Percentiles rank a stretch among this genome's conserved stretches.
phyloP scores from a whole-genome alignment of 2,888 invertebrate species.

The Drosophila helvetica region DNA sequence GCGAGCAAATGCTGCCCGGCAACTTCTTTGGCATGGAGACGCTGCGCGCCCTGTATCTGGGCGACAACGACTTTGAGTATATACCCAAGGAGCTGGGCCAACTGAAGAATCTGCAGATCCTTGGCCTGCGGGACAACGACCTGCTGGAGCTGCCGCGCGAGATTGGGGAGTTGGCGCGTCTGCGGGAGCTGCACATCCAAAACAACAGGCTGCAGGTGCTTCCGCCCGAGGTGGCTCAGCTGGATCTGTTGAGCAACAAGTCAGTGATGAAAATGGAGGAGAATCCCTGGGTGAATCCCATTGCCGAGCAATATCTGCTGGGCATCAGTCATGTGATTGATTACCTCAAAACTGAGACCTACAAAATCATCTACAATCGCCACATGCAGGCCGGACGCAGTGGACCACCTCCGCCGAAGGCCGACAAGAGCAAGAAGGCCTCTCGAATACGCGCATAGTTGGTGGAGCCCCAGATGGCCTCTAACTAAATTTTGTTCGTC shows the following conservation, averaged over 20 bases:
- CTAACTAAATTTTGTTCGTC: constrained; percentile 25
- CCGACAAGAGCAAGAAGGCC: constrained; percentile 96
- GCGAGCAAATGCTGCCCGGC: constrained; percentile 95
- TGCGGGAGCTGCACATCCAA: constrained; percentile 97
- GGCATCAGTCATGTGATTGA: constrained; percentile 98
- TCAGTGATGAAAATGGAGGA: constrained; percentile 96
- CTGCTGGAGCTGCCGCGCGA: constrained; percentile 96
- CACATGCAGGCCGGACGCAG: constrained; percentile 88
- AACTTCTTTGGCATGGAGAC: constrained; percentile 99
- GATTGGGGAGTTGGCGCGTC: constrained; percentile 91
- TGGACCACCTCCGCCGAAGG: constrained; percentile 90
- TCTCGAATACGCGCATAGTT: constrained; percentile 86
- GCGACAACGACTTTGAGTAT: constrained; percentile 98
- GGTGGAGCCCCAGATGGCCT: not conserved
- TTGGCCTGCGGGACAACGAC: constrained; percentile 98
- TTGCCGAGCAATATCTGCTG: constrained; percentile 96
- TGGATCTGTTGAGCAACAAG: constrained; percentile 96
- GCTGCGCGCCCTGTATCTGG: constrained; percentile 96
- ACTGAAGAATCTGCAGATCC: constrained; percentile 96
- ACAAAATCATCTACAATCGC: constrained; percentile 94
- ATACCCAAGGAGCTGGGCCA: constrained; percentile 95
- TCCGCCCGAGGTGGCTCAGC: constrained; percentile 96
- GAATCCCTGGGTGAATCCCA: constrained; percentile 98
- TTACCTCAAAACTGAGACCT: constrained; percentile 97
- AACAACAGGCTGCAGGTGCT: constrained; percentile 97